phyloP scores from a whole-genome alignment of 2,113 vertebrate species.

The Synodontis membranacea region DNA sequence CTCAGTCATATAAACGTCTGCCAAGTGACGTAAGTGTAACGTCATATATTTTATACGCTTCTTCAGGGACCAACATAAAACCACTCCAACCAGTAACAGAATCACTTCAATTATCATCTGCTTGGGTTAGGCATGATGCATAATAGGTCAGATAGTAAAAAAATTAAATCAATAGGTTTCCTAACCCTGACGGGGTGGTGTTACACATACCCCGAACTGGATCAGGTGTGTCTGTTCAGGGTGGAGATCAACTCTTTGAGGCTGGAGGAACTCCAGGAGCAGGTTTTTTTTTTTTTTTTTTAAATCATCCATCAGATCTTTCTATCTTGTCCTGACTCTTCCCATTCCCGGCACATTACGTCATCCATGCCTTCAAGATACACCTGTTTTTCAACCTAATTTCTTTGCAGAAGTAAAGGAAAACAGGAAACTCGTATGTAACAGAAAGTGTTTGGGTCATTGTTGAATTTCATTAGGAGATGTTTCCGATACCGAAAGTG shows the following conservation, averaged over 20 bases:
- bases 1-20: too few relatives aligned
- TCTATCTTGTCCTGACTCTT: not conserved
- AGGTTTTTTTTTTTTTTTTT: not conserved
- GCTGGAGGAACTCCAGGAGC: not conserved
- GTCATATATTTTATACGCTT: not conserved
- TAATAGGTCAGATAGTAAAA: not conserved
- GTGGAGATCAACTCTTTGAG: not conserved
- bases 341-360: not conserved
- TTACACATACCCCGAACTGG: too few relatives aligned
- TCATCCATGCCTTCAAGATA: too few relatives aligned
- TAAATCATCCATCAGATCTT: not conserved
- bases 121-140: not conserved
- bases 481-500: not conserved
- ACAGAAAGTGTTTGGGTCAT: not conserved
- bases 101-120: not conserved
- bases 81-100: not conserved
- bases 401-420: too few relatives aligned
- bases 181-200: not conserved
- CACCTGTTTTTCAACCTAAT: not conserved
- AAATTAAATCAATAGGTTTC: not conserved
- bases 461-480: not conserved
- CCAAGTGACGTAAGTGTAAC: too few relatives aligned
- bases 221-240: not conserved
- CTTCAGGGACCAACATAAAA: not conserved
- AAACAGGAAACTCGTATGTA: not conserved